These are phyloP conservation scores for Hemiscyllium ocellatum DNA, from an alignment of 2,113 vertebrate species.

Conservation along the genomic window DNA sequence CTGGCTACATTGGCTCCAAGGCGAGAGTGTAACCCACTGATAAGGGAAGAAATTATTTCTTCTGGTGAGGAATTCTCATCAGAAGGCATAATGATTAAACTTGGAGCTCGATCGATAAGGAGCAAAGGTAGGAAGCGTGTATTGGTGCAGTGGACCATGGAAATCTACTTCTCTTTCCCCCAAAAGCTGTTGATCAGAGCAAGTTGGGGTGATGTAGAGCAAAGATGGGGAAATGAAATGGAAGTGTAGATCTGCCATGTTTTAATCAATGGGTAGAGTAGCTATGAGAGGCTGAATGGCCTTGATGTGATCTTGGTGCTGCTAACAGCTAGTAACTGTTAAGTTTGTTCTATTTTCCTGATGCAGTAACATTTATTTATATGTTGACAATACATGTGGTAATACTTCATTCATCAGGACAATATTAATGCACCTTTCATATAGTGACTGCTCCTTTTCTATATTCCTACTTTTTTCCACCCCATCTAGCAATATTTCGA, in stretches of 20 bases:
- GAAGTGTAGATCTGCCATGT: not conserved
- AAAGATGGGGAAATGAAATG: not conserved
- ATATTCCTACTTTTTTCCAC: not conserved
- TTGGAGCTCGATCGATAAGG: not conserved
- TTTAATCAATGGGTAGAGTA: not conserved
- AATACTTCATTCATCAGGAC: too few relatives aligned
- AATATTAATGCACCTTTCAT: not conserved
- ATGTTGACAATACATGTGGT: not conserved
- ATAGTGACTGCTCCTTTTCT: not conserved
- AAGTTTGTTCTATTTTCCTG: not conserved
- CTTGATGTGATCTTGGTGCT: not conserved
- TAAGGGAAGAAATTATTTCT: not conserved
- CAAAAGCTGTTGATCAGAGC: not conserved
- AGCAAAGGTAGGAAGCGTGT: too few relatives aligned
- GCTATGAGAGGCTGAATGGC: not conserved
- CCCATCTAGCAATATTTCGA: constrained; percentile 54
- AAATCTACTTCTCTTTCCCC: not conserved
- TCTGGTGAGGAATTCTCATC: not conserved
- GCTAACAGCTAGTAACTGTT: not conserved
- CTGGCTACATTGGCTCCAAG: not conserved
- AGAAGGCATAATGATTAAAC: not conserved
- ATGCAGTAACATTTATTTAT: not conserved
- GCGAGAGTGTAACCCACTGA: not conserved
- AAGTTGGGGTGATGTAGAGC: not conserved
- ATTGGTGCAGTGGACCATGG: not conserved